These are phyloP conservation scores for Sebastes glaucus DNA, from an alignment of 2,797 vertebrate genomes.

Conservation along the genomic window DNA sequence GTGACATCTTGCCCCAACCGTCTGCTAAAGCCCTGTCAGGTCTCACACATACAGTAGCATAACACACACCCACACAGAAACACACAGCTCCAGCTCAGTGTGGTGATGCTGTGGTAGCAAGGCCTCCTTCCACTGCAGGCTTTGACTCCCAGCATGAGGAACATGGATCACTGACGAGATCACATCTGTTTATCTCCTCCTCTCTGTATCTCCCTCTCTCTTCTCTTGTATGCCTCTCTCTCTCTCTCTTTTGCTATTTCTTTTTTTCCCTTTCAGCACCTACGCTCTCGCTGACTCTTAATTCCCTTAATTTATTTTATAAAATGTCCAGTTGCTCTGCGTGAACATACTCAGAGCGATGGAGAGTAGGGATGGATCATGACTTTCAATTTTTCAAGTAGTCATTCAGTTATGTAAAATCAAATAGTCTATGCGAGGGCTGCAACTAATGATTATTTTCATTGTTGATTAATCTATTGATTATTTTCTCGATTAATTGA, in stretches of 20 bases:
- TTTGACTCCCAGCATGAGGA: slow-evolving; percentile 39
- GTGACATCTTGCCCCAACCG: slow-evolving; percentile 13
- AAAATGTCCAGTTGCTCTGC: neutral
- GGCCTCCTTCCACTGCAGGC: slow-evolving; percentile 11
- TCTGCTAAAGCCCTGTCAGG: neutral
- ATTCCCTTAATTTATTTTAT: neutral
- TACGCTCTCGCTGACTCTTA: neutral
- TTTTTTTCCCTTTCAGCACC: neutral
- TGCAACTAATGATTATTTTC: neutral
- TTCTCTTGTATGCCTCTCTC: neutral
- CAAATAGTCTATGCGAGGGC: neutral
- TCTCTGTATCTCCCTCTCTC: neutral
- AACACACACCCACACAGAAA: neutral
- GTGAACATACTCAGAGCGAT: neutral
- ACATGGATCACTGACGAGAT: slow-evolving; percentile 26
- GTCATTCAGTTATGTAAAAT: neutral
- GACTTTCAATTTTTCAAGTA: neutral
- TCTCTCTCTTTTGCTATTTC: neutral
- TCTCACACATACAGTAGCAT: neutral
- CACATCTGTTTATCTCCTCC: slow-evolving; percentile 31
- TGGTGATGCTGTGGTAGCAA: slow-evolving; percentile 11
- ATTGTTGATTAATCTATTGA: neutral
- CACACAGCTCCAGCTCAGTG: neutral
- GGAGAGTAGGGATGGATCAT: neutral
- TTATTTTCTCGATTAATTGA: neutral